A percentile compares a stretch with the other conserved stretches of the same genome.
These are phyloP conservation scores for Melolontha melolontha DNA, from an alignment of 2,888 invertebrate genomes.

Conservation along the genomic window DNA sequence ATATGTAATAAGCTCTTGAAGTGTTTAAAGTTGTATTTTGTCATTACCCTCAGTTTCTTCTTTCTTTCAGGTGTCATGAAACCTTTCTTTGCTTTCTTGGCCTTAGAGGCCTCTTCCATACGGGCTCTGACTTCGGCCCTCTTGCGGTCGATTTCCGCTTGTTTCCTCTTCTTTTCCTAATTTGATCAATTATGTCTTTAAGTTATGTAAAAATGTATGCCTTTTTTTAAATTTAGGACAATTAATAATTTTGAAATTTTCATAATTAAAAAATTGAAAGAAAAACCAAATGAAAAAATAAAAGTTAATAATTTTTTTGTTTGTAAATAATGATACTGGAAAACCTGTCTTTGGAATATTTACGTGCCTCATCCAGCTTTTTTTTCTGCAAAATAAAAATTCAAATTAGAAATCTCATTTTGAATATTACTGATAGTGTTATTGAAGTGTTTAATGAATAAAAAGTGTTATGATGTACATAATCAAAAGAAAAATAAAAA, in stretches of 20 bases:
- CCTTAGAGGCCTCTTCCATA: conserved; percentile 98
- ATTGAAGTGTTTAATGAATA: not conserved
- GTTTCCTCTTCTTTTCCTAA: conserved; percentile 97
- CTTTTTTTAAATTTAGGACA: not conserved
- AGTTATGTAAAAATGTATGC: no score
- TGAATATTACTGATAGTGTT: not conserved
- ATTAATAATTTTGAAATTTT: conserved; percentile 22
- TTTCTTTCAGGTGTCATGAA: conserved; percentile 99
- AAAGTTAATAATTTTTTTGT: conserved; percentile 20
- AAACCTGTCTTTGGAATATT: conserved; percentile 49
- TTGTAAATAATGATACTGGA: conserved; percentile 12
- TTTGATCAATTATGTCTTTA: conserved; percentile 48
- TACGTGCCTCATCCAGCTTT: conserved; percentile 84
- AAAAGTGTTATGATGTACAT: not conserved
- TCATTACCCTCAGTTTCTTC: conserved; percentile 98
- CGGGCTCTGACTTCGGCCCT: conserved; percentile 99
- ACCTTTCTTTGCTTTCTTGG: conserved; percentile 99
- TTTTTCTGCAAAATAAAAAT: conserved; percentile 77
- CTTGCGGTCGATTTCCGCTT: conserved; percentile 97
- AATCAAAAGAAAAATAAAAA: not conserved
- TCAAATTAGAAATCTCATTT: conserved; percentile 56
- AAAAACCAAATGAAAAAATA: conserved; percentile 12
- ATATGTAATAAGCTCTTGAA: not conserved
- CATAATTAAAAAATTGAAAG: conserved; percentile 1
- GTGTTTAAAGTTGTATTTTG: not conserved